phyloP scores from a whole-genome alignment of 2,797 vertebrate genomes.

The Etheostoma perlongum region DNA sequence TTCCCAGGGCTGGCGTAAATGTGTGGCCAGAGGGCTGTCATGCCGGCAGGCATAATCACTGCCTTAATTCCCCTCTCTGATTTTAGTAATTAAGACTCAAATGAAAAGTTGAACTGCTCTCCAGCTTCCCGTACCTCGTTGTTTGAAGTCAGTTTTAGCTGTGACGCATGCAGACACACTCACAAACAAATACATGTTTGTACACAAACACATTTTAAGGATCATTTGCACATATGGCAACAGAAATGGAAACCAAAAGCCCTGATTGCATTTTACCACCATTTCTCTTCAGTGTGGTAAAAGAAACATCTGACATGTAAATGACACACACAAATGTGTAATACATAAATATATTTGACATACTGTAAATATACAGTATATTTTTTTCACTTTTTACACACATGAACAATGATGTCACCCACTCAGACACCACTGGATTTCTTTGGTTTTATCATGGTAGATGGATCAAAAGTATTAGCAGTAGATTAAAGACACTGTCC shows the following conservation, averaged over 20 bases:
- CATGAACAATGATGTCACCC: too few species aligned
- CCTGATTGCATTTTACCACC: not conserved
- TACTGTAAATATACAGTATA: too few species aligned
- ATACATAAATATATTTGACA: not conserved
- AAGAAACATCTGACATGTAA: not conserved
- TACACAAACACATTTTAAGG: slow-evolving; percentile 45
- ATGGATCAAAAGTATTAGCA: not conserved
- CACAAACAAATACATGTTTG: not conserved
- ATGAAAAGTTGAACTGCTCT: slow-evolving; percentile 68
- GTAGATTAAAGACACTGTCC: not conserved
- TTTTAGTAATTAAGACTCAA: slow-evolving; percentile 81
- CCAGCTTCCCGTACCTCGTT: slow-evolving; percentile 26
- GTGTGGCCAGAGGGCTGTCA: slow-evolving; percentile 68
- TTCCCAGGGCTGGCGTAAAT: slow-evolving; percentile 55
- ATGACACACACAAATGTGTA: not conserved
- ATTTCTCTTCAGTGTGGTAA: not conserved
- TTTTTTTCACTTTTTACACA: too few species aligned
- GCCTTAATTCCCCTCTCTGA: slow-evolving; percentile 70
- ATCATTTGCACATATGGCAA: slow-evolving; percentile 16
- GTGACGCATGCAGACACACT: not conserved
- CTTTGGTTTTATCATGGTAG: not conserved
- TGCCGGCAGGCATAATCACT: slow-evolving; percentile 73
- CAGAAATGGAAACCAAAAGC: slow-evolving; percentile 24
- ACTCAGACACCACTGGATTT: not conserved
- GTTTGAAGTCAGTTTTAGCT: slow-evolving; percentile 44